phyloP scores from a whole-genome alignment of 2,797 vertebrate species.

The Silurus lanzhouensis region DNA sequence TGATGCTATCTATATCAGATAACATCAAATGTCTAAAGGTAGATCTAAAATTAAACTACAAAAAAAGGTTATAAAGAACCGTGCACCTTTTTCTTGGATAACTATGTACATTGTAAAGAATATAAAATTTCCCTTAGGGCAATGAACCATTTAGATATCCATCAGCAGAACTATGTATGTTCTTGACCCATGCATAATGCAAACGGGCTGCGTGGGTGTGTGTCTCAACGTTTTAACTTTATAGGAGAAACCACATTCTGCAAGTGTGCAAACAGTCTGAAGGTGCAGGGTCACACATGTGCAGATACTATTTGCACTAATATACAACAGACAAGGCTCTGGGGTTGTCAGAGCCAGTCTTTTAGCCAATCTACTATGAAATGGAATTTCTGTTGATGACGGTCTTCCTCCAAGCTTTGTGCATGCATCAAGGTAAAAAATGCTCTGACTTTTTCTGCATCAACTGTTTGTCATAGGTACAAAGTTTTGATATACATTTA shows the following conservation, averaged over 20 bases:
- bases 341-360: not conserved
- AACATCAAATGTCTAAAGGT: not conserved
- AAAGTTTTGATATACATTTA: not conserved
- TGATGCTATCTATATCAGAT: not conserved
- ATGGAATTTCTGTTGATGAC: slow-evolving; percentile 49
- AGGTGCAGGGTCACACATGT: slow-evolving; percentile 45
- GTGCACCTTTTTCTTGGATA: not conserved
- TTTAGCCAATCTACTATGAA: slow-evolving; percentile 35
- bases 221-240: not conserved
- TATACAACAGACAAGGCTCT: slow-evolving; percentile 11
- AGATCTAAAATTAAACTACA: not conserved
- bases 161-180: not conserved
- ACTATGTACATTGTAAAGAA: not conserved
- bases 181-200: slow-evolving; percentile 47
- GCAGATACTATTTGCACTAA: slow-evolving; percentile 27
- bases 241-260: slow-evolving; percentile 62
- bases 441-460: slow-evolving; percentile 15
- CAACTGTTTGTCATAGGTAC: not conserved
- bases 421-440: slow-evolving; percentile 57
- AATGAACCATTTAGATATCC: not conserved
- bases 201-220: slow-evolving; percentile 17
- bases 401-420: slow-evolving; percentile 44
- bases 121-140: not conserved
- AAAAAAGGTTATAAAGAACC: not conserved
- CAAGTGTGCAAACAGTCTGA: slow-evolving; percentile 50